phyloP scores from a whole-genome alignment of 2,113 vertebrate genomes.

The Bolborhynchus lineola region DNA sequence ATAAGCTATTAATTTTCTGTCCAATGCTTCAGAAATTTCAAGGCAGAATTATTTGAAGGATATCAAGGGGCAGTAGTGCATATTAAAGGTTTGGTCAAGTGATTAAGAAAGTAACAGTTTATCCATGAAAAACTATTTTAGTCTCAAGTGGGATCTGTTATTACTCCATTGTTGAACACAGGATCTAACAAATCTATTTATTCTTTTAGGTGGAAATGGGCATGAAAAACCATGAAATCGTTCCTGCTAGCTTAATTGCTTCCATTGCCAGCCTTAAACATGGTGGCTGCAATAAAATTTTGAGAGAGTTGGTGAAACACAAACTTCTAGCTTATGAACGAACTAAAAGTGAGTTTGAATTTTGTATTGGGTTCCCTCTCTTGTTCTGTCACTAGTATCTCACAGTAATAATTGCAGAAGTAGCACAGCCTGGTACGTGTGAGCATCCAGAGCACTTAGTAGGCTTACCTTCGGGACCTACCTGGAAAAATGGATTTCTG shows the following conservation, averaged over 20 bases:
- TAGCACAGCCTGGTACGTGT: fast-evolving
- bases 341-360: constrained; percentile 84
- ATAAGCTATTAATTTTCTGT: fast-evolving
- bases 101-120: background rate
- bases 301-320: constrained; percentile 91
- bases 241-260: constrained; percentile 88
- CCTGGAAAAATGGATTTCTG: background rate
- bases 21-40: background rate
- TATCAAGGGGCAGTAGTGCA: background rate
- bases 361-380: background rate
- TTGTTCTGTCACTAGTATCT: fast-evolving
- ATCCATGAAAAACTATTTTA: background rate
- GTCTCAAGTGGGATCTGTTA: background rate
- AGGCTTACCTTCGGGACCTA: background rate
- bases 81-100: background rate
- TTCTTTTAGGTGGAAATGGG: constrained; percentile 95
- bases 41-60: background rate
- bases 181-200: background rate
- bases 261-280: constrained; percentile 96
- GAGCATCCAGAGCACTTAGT: background rate
- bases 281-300: constrained; percentile 93
- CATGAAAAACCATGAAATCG: constrained; percentile 98
- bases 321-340: constrained; percentile 88
- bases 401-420: background rate
- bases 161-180: background rate